These are phyloP conservation scores for Tauraco hartlaubi DNA, from an alignment of 2,797 vertebrate species.

Conservation along the genomic window DNA sequence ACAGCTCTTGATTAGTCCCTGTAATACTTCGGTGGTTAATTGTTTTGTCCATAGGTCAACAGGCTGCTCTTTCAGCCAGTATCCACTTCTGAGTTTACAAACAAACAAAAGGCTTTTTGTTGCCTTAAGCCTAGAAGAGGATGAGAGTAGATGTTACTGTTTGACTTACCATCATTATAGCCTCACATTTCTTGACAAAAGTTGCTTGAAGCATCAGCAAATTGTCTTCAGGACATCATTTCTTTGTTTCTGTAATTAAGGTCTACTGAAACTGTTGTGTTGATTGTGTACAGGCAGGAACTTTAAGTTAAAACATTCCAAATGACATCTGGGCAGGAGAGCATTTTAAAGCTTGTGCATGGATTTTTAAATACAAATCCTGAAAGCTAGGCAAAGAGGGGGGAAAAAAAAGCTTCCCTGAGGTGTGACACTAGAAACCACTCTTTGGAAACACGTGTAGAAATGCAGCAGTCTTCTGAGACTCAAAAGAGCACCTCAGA, in stretches of 20 bases:
- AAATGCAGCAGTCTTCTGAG: conserved; percentile 64
- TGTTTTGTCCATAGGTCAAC: neutral
- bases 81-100: neutral
- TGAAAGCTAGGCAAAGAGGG: neutral
- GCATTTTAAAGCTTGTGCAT: neutral
- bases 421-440: conserved; percentile 63
- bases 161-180: neutral
- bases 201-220: neutral
- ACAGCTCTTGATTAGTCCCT: neutral
- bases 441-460: conserved; percentile 53
- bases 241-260: conserved; percentile 23
- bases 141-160: neutral
- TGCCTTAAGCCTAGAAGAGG: conserved; percentile 15
- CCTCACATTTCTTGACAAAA: neutral
- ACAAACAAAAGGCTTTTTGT: conserved; percentile 56
- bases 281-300: neutral
- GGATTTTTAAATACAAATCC: conserved; percentile 22
- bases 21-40: neutral
- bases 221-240: neutral
- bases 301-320: conserved; percentile 11
- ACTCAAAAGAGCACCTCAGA: conserved; percentile 61
- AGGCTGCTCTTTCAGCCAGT: neutral
- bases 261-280: neutral
- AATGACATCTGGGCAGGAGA: neutral
- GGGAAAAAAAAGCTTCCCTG: neutral